Evolutionary conservation across 2,888 invertebrate genomes (phyloP).

Genomic region (Pyrrhia umbra): DNA sequence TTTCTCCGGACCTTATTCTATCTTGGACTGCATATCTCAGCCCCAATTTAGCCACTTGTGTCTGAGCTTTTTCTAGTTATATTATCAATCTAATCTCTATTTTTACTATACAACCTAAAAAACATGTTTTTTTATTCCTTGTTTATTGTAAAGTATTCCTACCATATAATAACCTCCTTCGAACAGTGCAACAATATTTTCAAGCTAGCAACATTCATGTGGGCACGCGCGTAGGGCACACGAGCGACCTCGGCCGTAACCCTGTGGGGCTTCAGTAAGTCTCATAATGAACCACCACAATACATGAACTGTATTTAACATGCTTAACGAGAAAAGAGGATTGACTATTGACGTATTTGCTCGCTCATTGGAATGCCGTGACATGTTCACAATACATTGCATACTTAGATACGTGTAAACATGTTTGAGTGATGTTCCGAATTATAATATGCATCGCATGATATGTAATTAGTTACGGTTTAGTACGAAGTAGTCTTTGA

Average conservation of each 20-base stretch:
- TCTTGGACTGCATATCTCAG: too few species aligned
- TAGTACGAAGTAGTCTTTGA: background rate
- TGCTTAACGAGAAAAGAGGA: slow-evolving; percentile 63
- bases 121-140: background rate
- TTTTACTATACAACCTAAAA: too few species aligned
- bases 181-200: slow-evolving; percentile 30
- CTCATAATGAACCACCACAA: slow-evolving; percentile 68
- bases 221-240: slow-evolving; percentile 37
- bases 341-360: slow-evolving; percentile 57
- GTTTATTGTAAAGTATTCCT: background rate
- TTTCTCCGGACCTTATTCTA: too few species aligned
- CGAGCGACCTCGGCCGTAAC: slow-evolving; percentile 69
- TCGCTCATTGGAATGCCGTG: slow-evolving; percentile 43
- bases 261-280: slow-evolving; percentile 72
- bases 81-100: too few species aligned
- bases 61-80: too few species aligned
- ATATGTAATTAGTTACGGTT: slow-evolving; percentile 7
- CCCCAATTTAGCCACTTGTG: too few species aligned
- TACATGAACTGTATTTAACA: slow-evolving; percentile 59
- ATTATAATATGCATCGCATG: slow-evolving; percentile 27
- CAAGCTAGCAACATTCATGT: slow-evolving; percentile 43
- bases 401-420: slow-evolving; percentile 5
- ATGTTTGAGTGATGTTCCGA: slow-evolving; percentile 16
- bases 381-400: slow-evolving; percentile 26
- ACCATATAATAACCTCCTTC: slow-evolving; percentile 15